A percentile compares a stretch with the other conserved stretches of the same genome.
Evolutionary conservation across 2,888 invertebrate genomes (phyloP).

Genomic region (Nemoura dubitans): DNA sequence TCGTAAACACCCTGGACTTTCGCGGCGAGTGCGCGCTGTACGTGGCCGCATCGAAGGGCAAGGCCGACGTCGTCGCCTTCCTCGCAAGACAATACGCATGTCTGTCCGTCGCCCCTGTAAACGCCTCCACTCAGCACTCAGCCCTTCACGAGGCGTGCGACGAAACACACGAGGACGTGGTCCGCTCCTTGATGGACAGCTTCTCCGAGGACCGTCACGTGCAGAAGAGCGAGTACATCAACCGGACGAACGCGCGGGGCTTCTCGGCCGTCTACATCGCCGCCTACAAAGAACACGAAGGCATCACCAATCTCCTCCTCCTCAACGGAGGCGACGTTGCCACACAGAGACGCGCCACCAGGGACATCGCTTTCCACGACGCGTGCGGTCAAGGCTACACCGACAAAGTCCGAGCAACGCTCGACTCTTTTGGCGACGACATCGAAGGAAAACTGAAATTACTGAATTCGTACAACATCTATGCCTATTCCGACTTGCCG

Average conservation of each 20-base stretch:
- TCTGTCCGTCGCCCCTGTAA: not conserved
- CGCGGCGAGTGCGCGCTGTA: not conserved
- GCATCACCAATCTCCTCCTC: not conserved
- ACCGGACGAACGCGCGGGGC: not conserved
- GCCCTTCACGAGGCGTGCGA: not conserved
- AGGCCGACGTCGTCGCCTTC: not conserved
- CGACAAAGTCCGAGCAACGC: not conserved
- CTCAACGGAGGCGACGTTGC: not conserved
- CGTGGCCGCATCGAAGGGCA: not conserved
- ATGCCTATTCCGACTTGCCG: not conserved
- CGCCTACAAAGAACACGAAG: not conserved
- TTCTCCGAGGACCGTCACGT: not conserved
- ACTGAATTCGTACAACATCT: not conserved
- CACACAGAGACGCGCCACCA: not conserved
- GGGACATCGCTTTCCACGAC: not conserved
- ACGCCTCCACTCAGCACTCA: not conserved
- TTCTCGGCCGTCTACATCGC: conserved; percentile 1
- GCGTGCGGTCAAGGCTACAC: not conserved
- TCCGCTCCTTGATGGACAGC: not conserved
- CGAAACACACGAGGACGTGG: not conserved
- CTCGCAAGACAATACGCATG: not conserved
- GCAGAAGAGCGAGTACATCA: not conserved
- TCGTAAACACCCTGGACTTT: not conserved
- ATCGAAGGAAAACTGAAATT: not conserved
- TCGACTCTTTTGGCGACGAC: not conserved